These are phyloP conservation scores for Nerophis lumbriciformis DNA, from an alignment of 2,113 vertebrate species.

Conservation along the genomic window DNA sequence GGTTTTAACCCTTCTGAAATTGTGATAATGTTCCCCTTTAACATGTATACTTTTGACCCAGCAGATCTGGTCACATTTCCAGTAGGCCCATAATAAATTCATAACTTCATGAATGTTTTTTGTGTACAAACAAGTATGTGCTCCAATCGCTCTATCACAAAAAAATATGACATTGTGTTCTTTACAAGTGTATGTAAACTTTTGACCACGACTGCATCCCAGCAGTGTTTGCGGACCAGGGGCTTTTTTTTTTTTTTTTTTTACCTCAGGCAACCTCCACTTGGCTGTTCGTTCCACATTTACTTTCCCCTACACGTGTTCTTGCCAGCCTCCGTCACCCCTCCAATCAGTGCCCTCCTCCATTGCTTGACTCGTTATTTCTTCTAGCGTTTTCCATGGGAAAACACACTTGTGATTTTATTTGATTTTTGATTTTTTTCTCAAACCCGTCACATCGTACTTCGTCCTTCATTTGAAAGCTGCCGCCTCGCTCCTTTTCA, in stretches of 20 bases:
- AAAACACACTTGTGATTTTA: neutral
- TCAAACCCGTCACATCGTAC: slow-evolving; percentile 27
- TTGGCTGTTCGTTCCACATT: slow-evolving; percentile 8
- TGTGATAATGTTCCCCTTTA: no score
- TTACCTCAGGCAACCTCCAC: slow-evolving; percentile 3
- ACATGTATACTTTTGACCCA: no score
- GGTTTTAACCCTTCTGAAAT: no score
- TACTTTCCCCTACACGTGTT: neutral
- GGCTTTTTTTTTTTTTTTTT: no score
- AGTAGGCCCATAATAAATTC: no score
- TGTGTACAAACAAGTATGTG: no score
- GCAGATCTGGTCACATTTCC: no score
- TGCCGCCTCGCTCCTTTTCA: neutral
- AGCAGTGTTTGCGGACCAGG: neutral
- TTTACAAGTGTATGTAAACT: no score
- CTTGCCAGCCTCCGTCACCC: neutral
- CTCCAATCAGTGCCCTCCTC: neutral
- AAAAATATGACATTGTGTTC: no score
- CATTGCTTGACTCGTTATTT: slow-evolving; percentile 13
- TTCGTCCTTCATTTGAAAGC: slow-evolving; percentile 10
- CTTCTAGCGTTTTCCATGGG: slow-evolving; percentile 17
- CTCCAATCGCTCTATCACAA: no score
- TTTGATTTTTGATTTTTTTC: no score
- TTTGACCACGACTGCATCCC: neutral
- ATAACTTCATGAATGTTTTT: no score